Percentiles rank a stretch among this genome's conserved stretches.
These are phyloP conservation scores for Phrynocephalus vlangalii DNA, from an alignment of 2,797 vertebrate species.

Conservation along the genomic window DNA sequence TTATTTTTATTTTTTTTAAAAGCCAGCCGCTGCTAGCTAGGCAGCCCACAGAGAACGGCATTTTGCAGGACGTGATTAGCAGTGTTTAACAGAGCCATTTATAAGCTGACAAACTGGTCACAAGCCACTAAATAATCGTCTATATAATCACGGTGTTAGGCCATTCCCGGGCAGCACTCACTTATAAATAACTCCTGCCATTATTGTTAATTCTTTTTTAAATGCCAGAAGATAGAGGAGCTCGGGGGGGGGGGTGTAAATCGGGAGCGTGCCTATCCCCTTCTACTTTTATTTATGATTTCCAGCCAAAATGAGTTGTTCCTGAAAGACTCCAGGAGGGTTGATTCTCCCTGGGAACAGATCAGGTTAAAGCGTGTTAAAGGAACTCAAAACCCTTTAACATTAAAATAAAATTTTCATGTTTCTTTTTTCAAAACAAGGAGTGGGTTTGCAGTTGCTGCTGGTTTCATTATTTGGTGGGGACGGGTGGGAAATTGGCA, in stretches of 20 bases:
- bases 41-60: slow-evolving; percentile 54
- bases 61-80: slow-evolving; percentile 60
- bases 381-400: too few relatives aligned
- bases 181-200: slow-evolving; percentile 35
- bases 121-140: neutral
- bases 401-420: too few relatives aligned
- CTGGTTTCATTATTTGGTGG: too few relatives aligned
- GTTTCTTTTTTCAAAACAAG: too few relatives aligned
- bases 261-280: neutral
- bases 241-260: neutral
- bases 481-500: too few relatives aligned
- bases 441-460: too few relatives aligned
- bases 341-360: too few relatives aligned
- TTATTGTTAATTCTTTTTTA: neutral
- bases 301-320: too few relatives aligned
- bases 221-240: neutral
- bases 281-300: too few relatives aligned
- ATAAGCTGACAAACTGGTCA: slow-evolving; percentile 64
- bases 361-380: too few relatives aligned
- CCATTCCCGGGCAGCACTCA: neutral
- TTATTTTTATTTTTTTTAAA: neutral
- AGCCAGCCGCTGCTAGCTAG: slow-evolving; percentile 41
- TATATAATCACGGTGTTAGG: slow-evolving; percentile 50
- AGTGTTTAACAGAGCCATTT: slow-evolving; percentile 67
- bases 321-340: too few relatives aligned